phyloP scores from a whole-genome alignment of 2,888 invertebrate species.

The Cerastis leucographa region DNA sequence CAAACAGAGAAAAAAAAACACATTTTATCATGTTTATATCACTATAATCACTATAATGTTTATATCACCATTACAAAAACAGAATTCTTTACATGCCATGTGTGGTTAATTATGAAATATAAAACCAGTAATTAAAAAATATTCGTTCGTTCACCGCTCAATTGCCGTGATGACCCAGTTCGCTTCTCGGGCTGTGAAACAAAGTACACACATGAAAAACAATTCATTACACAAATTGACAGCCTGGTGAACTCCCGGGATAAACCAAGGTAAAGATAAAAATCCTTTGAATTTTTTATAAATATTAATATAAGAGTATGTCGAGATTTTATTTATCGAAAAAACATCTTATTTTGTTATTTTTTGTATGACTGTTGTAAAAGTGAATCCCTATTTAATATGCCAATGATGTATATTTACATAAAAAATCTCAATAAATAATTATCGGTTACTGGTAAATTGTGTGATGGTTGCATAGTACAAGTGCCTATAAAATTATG shows the following conservation, averaged over 20 bases:
- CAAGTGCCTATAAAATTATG: not conserved
- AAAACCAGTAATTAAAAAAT: slow-evolving; percentile 23
- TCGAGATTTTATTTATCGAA: slow-evolving; percentile 1
- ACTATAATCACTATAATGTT: too few species aligned
- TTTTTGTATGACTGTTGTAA: not conserved
- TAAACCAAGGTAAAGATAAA: not conserved
- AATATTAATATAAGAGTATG: not conserved
- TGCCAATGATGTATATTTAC: not conserved
- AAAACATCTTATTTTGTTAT: not conserved
- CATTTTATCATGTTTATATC: not conserved
- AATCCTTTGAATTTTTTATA: not conserved
- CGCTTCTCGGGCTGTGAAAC: not conserved
- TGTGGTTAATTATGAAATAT: not conserved
- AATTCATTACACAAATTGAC: slow-evolving; percentile 36
- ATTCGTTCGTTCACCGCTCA: slow-evolving; percentile 19
- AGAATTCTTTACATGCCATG: not conserved
- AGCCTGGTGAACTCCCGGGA: not conserved
- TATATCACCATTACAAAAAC: not conserved
- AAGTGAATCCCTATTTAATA: not conserved
- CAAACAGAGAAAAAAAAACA: not conserved
- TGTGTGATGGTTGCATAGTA: not conserved
- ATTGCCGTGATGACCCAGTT: slow-evolving; percentile 22
- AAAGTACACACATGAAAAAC: slow-evolving; percentile 17
- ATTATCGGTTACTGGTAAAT: not conserved
- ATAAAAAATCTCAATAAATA: not conserved